Conservation (phyloP, 2,888 invertebrate species). For the Anoplius nigerrimus region DNA sequence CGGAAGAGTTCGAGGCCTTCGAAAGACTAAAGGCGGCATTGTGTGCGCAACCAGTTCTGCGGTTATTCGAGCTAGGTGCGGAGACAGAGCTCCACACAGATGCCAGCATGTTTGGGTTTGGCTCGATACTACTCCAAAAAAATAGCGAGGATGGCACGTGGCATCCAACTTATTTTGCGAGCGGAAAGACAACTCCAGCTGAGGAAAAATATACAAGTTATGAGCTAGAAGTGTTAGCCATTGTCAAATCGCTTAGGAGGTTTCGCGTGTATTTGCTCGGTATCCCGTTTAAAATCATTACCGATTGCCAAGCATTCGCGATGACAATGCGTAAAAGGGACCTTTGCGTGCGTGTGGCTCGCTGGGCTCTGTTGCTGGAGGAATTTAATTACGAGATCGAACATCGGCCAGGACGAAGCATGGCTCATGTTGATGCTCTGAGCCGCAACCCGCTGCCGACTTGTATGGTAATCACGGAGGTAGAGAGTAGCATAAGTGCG, state of each 20-base stretch:
- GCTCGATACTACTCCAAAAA: background rate
- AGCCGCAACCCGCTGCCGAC: background rate
- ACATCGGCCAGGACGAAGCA: slow-evolving; percentile 13
- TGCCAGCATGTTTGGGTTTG: background rate
- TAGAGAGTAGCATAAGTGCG: slow-evolving; percentile 5
- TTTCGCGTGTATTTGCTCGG: slow-evolving; percentile 12
- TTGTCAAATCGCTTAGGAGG: background rate
- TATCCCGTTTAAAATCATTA: slow-evolving; percentile 1
- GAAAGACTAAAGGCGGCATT: background rate
- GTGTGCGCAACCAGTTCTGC: background rate
- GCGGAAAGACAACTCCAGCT: background rate
- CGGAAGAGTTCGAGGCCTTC: background rate
- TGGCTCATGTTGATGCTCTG: slow-evolving; percentile 15
- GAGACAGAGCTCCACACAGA: background rate
- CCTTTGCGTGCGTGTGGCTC: background rate
- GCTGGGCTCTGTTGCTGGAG: slow-evolving; percentile 11
- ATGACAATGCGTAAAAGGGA: slow-evolving; percentile 1
- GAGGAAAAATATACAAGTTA: background rate
- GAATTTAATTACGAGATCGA: background rate
- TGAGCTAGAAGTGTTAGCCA: background rate
- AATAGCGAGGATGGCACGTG: background rate
- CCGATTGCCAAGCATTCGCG: slow-evolving; percentile 13
- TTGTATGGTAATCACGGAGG: background rate
- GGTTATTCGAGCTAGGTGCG: background rate
- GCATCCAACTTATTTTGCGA: background rate